These are phyloP conservation scores for Pagrus major DNA, from an alignment of 2,113 vertebrate genomes.

Conservation along the genomic window DNA sequence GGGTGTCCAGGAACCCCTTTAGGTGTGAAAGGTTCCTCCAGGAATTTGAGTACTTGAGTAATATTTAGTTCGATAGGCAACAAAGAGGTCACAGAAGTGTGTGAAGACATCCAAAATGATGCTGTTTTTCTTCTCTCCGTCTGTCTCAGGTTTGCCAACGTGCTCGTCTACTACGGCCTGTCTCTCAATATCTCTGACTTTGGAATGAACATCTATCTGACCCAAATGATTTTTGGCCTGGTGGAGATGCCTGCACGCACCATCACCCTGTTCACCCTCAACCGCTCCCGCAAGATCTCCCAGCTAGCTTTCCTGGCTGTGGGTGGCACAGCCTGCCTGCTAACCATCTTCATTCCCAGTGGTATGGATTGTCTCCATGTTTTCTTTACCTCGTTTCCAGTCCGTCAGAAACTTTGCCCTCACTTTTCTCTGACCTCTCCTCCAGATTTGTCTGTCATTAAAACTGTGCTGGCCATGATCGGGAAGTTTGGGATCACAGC, in stretches of 20 bases:
- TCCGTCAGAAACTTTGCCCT: not conserved
- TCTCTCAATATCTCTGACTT: slow-evolving; percentile 82
- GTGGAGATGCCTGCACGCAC: slow-evolving; percentile 86
- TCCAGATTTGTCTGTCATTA: slow-evolving; percentile 66
- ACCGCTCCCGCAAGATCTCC: slow-evolving; percentile 72
- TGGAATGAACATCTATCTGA: slow-evolving; percentile 86
- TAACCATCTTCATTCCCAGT: slow-evolving; percentile 75
- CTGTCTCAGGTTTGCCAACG: slow-evolving; percentile 79
- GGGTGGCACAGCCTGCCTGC: slow-evolving; percentile 77
- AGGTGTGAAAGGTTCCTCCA: too few relatives aligned
- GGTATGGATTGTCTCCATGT: slow-evolving; percentile 39
- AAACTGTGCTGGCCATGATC: slow-evolving; percentile 77
- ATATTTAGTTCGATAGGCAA: too few relatives aligned
- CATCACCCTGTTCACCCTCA: slow-evolving; percentile 80
- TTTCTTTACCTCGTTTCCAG: not conserved
- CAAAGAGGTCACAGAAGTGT: too few relatives aligned
- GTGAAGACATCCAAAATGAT: too few relatives aligned
- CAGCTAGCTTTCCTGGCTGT: slow-evolving; percentile 75
- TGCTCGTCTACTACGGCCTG: slow-evolving; percentile 86
- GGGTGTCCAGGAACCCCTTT: too few relatives aligned
- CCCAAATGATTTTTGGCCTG: slow-evolving; percentile 82
- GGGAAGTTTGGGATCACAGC: slow-evolving; percentile 83
- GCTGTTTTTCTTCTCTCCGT: not conserved
- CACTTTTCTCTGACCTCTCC: not conserved
- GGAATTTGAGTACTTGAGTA: too few relatives aligned